phyloP scores from a whole-genome alignment of 2,797 vertebrate species.

The Semaprochilodus insignis region DNA sequence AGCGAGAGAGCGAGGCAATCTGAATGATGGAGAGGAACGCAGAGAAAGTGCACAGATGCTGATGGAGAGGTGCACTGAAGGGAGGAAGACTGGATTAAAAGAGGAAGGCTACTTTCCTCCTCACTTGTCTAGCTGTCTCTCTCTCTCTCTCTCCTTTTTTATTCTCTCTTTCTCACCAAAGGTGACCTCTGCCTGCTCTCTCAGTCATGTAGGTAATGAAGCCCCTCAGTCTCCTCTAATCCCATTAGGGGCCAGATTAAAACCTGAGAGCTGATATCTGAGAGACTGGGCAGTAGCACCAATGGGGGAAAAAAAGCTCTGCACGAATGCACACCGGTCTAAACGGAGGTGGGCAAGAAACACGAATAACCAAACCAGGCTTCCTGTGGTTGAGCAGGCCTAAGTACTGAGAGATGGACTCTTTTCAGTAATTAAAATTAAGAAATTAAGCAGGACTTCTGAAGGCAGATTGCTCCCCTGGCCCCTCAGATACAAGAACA shows the following conservation, averaged over 20 bases:
- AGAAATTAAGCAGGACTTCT: conserved; percentile 43
- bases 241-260: conserved; percentile 82
- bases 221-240: conserved; percentile 80
- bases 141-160: conserved; percentile 59
- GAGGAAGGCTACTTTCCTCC: conserved; percentile 48
- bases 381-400: conserved; percentile 62
- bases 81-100: conserved; percentile 66
- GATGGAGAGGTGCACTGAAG: conserved; percentile 59
- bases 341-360: background rate
- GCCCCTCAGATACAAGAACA: conserved; percentile 28
- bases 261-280: conserved; percentile 78
- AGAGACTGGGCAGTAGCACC: conserved; percentile 67
- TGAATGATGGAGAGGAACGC: conserved; percentile 55
- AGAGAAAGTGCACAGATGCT: conserved; percentile 55
- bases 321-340: conserved; percentile 36
- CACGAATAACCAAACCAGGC: conserved; percentile 35
- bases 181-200: conserved; percentile 73
- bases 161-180: conserved; percentile 60
- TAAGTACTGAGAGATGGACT: conserved; percentile 56
- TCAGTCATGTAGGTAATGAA: conserved; percentile 81
- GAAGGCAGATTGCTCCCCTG: conserved; percentile 45
- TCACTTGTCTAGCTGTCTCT: conserved; percentile 40
- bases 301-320: background rate
- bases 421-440: conserved; percentile 65
- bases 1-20: conserved; percentile 61